A percentile compares a stretch with the other conserved stretches of the same genome.
phyloP scores from a whole-genome alignment of 2,113 vertebrate species.

The Marmota monax region DNA sequence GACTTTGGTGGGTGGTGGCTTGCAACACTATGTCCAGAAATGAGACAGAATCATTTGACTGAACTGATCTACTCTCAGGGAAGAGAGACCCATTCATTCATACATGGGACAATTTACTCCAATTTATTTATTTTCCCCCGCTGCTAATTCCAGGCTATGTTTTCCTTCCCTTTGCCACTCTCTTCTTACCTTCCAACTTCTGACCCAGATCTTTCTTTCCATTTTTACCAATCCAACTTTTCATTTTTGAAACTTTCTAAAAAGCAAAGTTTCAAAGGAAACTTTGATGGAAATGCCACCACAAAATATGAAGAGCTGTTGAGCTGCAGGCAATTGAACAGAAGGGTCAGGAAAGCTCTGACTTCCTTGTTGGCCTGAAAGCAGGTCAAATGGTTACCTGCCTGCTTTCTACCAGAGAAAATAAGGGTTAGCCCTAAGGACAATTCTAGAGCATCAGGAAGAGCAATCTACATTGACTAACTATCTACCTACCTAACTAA shows the following conservation, averaged over 20 bases:
- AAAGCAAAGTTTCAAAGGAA: not conserved
- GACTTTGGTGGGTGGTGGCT: not conserved
- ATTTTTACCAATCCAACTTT: not conserved
- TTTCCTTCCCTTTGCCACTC: not conserved
- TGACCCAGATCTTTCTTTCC: not conserved
- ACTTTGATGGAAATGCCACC: not conserved
- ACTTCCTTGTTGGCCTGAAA: not conserved
- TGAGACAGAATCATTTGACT: not conserved
- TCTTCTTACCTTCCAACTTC: not conserved
- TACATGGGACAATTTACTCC: too few species aligned
- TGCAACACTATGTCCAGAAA: not conserved
- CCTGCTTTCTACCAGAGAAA: not conserved
- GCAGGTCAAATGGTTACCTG: not conserved
- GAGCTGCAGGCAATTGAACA: not conserved
- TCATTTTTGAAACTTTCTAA: not conserved
- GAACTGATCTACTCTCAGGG: not conserved
- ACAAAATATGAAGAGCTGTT: not conserved
- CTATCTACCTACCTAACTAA: not conserved
- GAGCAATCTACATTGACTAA: not conserved
- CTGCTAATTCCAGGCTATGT: not conserved
- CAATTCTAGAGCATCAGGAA: not conserved
- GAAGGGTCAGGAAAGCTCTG: not conserved
- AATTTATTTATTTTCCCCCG: too few species aligned
- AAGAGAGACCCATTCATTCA: not conserved
- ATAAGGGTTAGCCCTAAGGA: not conserved